Base-by-base conservation (phyloP, 1,140 invertebrate species). In the Heliothis subflexa region DNA sequence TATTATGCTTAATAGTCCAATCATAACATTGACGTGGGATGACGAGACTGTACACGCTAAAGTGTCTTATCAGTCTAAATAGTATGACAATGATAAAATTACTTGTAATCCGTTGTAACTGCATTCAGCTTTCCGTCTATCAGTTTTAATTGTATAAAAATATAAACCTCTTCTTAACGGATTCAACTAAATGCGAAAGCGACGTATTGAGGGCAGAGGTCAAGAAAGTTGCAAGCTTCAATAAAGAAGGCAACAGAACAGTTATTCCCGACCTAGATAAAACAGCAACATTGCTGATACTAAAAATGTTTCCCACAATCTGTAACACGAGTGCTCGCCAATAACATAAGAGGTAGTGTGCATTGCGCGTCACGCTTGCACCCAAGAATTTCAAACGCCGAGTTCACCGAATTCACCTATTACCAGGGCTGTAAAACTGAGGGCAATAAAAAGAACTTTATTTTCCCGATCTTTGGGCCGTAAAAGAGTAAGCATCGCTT, bases 401-500 rank as follows among this genome's bases (percentile, higher is more conserved):
- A 82, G 28, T 81, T 78, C 81, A 66, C 80, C 70, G 78, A 79
- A 83, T 81, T 80, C 81, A 78, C 78, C 80, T 81, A 83, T 86
- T 86, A 81, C 81, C 74, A 52, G 50, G 72, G 80, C 66, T 85
- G 82, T 86, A 86, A 86, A 86, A 85, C 82, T 73, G 81, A 71
- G 33, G 78, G 83, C 79, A 86, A 86, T 86, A 86, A 85, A 84
- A 83, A 80, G 79, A 85, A 86, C 83, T 86, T 84, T 85, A 83
- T 85, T 86, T 79, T 85, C 78, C 81, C 82, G 82, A 86, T 86
- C 85, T 84, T 81, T 80, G 61, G 78, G 68, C 78, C 72, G 81
- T 86, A 83, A 85, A 86, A 83, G 79, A 70, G 81, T 83, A 82
- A 86, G 81, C 78, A 83, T 82, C 79, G 81, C 64, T 83, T 82